Conservation (phyloP, 2,888 invertebrate genomes). For the Cephalotes varians region DNA sequence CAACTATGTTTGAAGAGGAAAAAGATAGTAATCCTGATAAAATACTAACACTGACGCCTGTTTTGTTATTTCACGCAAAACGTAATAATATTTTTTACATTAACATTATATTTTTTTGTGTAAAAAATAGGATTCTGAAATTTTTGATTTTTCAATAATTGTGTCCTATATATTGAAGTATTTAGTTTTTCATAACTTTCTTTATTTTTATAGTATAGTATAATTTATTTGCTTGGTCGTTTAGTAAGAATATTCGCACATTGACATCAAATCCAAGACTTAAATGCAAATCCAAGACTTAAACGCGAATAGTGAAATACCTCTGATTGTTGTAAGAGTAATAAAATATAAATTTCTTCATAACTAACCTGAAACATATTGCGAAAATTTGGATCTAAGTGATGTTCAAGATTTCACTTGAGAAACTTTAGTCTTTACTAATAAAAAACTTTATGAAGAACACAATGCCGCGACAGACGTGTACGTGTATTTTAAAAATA, state of each 20-base stretch:
- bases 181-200: too few species aligned
- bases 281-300: too few species aligned
- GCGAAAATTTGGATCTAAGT: background rate
- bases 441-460: background rate
- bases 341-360: background rate
- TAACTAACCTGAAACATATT: background rate
- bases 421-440: background rate
- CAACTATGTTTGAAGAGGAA: background rate
- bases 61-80: background rate
- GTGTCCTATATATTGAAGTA: too few species aligned
- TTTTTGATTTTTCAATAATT: too few species aligned
- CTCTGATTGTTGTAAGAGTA: background rate
- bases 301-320: too few species aligned
- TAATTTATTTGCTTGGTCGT: too few species aligned
- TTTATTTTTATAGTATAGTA: too few species aligned
- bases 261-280: too few species aligned
- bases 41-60: background rate
- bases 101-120: too few species aligned
- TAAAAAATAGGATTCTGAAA: too few species aligned
- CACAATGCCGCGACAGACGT: background rate
- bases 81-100: background rate
- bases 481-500: conserved; percentile 20
- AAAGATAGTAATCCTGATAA: background rate
- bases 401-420: background rate
- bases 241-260: too few species aligned